Evolutionary conservation across 2,888 invertebrate genomes (phyloP).

Genomic region (Linnaemya tessellans): DNA sequence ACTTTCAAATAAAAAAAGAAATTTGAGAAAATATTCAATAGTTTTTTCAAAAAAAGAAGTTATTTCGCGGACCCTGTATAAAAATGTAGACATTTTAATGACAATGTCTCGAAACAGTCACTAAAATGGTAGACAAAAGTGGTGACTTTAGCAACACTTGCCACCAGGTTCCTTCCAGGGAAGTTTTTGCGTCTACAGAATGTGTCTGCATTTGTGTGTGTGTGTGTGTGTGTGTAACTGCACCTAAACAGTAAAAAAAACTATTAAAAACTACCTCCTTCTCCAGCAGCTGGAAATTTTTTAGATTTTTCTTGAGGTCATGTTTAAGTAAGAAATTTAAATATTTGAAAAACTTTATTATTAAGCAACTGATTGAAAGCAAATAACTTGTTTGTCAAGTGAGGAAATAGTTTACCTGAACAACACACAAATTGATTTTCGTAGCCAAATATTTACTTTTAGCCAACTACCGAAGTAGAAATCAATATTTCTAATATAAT

Average conservation of each 20-base stretch:
- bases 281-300: constrained; percentile 39
- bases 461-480: too few relatives aligned
- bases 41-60: too few relatives aligned
- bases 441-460: too few relatives aligned
- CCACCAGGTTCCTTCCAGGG: too few relatives aligned
- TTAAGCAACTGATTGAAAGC: constrained; percentile 2
- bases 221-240: background rate
- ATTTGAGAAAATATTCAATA: too few relatives aligned
- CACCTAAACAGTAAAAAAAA: background rate
- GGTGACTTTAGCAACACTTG: too few relatives aligned
- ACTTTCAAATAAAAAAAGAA: too few relatives aligned
- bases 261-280: constrained; percentile 14
- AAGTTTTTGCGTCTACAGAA: background rate
- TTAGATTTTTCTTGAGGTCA: constrained; percentile 59
- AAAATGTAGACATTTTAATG: too few relatives aligned
- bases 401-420: background rate
- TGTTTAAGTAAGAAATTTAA: constrained; percentile 21
- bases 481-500: too few relatives aligned
- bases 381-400: background rate
- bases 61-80: too few relatives aligned
- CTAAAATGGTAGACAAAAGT: too few relatives aligned
- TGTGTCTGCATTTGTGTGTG: background rate
- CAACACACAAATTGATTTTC: background rate
- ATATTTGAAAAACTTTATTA: constrained; percentile 23
- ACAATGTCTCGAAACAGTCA: too few relatives aligned